These are phyloP conservation scores for Talpa occidentalis DNA, from an alignment of 2,113 vertebrate species.

Conservation along the genomic window DNA sequence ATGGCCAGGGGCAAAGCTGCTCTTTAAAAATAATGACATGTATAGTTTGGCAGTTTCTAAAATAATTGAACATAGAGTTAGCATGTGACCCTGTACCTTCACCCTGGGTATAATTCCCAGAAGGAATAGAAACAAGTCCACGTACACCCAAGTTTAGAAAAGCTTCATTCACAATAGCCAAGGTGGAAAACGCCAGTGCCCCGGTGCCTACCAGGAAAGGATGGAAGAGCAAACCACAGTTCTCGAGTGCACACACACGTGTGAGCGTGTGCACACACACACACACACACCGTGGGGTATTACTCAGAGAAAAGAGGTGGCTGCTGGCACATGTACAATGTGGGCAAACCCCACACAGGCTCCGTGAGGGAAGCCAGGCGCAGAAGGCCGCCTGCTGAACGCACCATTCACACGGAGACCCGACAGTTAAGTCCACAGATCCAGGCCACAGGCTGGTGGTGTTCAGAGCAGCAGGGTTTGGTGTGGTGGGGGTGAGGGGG, in stretches of 20 bases:
- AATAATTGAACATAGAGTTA: neutral
- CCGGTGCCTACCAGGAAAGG: neutral
- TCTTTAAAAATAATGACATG: constrained; percentile 8
- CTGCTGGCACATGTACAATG: accelerated
- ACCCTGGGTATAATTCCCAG: neutral
- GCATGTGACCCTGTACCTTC: neutral
- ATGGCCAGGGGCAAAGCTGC: neutral
- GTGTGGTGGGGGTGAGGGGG: neutral
- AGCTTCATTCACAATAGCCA: accelerated
- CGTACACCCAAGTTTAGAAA: accelerated
- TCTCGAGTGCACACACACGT: neutral
- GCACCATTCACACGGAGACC: neutral
- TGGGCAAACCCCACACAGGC: neutral
- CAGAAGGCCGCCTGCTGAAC: neutral
- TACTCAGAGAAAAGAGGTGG: neutral
- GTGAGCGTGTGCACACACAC: accelerated
- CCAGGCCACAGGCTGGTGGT: neutral
- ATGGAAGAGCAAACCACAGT: neutral
- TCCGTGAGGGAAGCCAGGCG: neutral
- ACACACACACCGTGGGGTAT: too few species aligned
- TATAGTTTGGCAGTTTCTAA: neutral
- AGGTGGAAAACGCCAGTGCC: neutral
- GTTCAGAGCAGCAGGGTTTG: neutral
- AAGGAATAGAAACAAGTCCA: neutral
- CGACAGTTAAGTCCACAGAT: neutral